Base-by-base conservation (phyloP, 35 echinoderm and acorn worm species). In the Strongylocentrotus purpuratus region DNA sequence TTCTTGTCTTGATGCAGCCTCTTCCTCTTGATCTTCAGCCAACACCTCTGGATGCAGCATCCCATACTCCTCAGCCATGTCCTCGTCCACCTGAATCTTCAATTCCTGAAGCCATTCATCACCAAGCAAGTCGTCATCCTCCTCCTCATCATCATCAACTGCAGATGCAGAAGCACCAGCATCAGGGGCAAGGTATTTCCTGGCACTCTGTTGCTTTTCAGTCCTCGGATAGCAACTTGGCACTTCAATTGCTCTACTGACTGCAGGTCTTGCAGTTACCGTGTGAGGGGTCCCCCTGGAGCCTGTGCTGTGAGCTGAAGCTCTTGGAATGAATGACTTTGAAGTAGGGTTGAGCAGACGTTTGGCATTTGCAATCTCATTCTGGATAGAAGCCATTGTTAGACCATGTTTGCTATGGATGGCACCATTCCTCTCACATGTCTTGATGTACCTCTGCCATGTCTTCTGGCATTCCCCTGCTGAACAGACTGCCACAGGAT, bases 401-500 rank as follows among this genome's bases (percentile, higher is more conserved):
- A 94, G 86, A 14, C 86, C 96, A 17, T 94, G 65, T 28, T 61
- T 88, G 95, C 95, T 94, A 95, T 35, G 65, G 65, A 97, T 87
- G 85, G 97, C 96, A 17, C 95, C 41, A 45, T 99, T 92, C 28
- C 94, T 94, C 87, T 99, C 97, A 52, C 98, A 99, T 50, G 94
- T 94, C 35, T 96, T 88, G 45, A 99, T 95, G 85, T 95, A 99
- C 31, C 92, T 95, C 95, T 96, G 93, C 98, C 98, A 99, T 25
- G 95, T 95, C n/a, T 94, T 96, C 46, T 94, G 91, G 52, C 98
- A 99, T n/a, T 95, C 61, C 15, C 98, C 98, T 7, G 97, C 97
- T 35, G 98, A 97, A 90, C 97, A 97, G 9, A 99, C 90, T 33
- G 97, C 95, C 4, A 97, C 94, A 14, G 98, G 98, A 95, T 99